A percentile compares a stretch with the other conserved stretches of the same genome.
These are phyloP conservation scores for Bombus picipes DNA, from an alignment of 1,140 invertebrate genomes.

Conservation along the genomic window DNA sequence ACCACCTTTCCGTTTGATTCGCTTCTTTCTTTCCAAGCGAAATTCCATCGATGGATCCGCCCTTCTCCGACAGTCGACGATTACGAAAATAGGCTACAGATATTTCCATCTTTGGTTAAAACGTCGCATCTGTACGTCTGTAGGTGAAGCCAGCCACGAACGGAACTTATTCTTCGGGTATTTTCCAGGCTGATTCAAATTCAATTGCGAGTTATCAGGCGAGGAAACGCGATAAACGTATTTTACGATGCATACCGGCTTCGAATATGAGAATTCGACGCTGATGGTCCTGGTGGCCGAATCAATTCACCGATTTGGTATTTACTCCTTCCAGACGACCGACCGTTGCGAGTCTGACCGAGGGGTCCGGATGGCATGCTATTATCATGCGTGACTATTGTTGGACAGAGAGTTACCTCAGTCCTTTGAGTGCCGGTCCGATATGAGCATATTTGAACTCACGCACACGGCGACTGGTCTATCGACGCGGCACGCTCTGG, in stretches of 20 bases:
- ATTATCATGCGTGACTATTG: constrained; percentile 81
- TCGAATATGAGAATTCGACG: constrained; percentile 22
- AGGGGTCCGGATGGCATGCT: constrained; percentile 74
- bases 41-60: too few relatives aligned
- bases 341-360: constrained; percentile 65
- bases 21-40: not conserved
- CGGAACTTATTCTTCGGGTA: too few relatives aligned
- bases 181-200: not conserved
- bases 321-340: constrained; percentile 75
- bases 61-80: too few relatives aligned
- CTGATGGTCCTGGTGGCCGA: not conserved
- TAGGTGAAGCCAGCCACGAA: too few relatives aligned
- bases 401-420: constrained; percentile 76
- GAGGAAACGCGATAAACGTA: too few relatives aligned
- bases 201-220: not conserved
- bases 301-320: constrained; percentile 64
- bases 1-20: not conserved
- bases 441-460: constrained; percentile 82
- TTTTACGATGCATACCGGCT: too few relatives aligned
- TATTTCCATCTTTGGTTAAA: too few relatives aligned
- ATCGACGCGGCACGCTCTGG: constrained; percentile 72
- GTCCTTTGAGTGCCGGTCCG: constrained; percentile 75
- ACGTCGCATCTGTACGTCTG: too few relatives aligned
- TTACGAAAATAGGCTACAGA: too few relatives aligned
- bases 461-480: constrained; percentile 58